These are phyloP conservation scores for Mola mola DNA, from an alignment of 2,113 vertebrate genomes.

Conservation along the genomic window DNA sequence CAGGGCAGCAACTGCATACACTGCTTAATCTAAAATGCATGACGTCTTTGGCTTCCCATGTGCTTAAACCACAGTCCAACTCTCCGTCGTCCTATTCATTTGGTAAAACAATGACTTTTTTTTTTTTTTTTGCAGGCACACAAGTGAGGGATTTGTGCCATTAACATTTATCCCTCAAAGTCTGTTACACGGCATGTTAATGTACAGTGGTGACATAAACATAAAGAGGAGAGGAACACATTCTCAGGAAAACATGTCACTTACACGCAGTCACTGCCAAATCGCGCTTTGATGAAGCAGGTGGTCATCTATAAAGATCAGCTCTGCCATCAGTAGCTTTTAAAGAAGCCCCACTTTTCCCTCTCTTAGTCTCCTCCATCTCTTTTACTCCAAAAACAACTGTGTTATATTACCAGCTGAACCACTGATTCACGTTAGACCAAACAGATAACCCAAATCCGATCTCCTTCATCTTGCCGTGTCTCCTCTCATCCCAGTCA, in stretches of 20 bases:
- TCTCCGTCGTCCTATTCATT: not conserved
- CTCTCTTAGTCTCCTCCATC: conserved; percentile 7
- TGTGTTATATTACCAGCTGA: conserved; percentile 32
- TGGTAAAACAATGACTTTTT: conserved; percentile 1
- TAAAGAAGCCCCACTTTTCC: conserved; percentile 34
- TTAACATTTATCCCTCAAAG: conserved; percentile 22
- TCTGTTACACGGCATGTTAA: conserved; percentile 10
- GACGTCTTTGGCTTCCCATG: not conserved
- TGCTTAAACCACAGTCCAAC: not conserved
- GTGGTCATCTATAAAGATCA: conserved; percentile 57
- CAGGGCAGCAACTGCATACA: conserved; percentile 13
- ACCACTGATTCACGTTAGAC: conserved; percentile 32
- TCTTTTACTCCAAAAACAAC: conserved; percentile 36
- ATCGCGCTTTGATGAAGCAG: conserved; percentile 59
- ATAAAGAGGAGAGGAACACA: conserved; percentile 7
- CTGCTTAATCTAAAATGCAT: no score
- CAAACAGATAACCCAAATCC: conserved; percentile 65
- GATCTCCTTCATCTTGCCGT: conserved; percentile 52
- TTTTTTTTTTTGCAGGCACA: not conserved
- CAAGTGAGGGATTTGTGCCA: conserved; percentile 8
- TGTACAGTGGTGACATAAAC: conserved; percentile 11
- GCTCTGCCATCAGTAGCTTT: conserved; percentile 56
- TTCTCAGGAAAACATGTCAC: conserved; percentile 33
- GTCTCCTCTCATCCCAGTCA: conserved; percentile 45
- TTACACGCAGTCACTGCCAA: conserved; percentile 2